Evolutionary conservation across 64 coral and sea anemone species (phyloP), one percentile per base, ranked within the genome.

Genomic region (Pocillopora damicornis): DNA sequence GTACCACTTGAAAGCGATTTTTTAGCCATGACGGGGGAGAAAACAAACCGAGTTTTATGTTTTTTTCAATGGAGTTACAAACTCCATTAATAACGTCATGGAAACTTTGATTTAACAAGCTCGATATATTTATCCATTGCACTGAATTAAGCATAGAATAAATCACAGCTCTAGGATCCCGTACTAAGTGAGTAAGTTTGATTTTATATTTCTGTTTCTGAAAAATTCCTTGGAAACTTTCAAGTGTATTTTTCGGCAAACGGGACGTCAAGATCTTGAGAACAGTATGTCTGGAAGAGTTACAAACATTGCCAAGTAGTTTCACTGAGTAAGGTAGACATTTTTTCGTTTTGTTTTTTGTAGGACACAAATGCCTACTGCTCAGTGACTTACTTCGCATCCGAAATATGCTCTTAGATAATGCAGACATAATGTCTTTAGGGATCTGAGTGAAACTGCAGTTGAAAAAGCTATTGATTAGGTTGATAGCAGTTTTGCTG

Each of bases 81-180:
- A 51, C 42, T 51, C 42, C 42, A 4, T 51, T 2, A 51, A 51
- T 7, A 51, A 1, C 42, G 42, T 51, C 42, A 63, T 11, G 61
- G 11, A 63, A 63, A 8, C 16, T 17, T 63, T 63, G 61, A 63
- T 63, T 17, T 17, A 17, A 63, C 3, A 15, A 63, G 61, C 16
- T 63, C 61, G 17, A 51, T 51, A 51, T 22, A 56, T 77, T 56
- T 12, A 57, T 77, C 75, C 42, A 77, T 57, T 57, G 42, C 6
- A 77, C 6, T 57, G 61, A 63, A 11, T 77, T 77, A 18, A 58
- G 13, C 42, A 16, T 77, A 1, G 42, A 77, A 38, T 77, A 17
- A 16, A 77, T 7, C 75, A 77, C 42, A 20, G 75, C 75, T 77
- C 75, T 77, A 17, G 75, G 75, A 77, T 77, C 75, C 4, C 75